Percentiles rank a stretch among this genome's conserved stretches.
phyloP scores from a whole-genome alignment of 2,113 vertebrate genomes.

The Leucopternis melanops region DNA sequence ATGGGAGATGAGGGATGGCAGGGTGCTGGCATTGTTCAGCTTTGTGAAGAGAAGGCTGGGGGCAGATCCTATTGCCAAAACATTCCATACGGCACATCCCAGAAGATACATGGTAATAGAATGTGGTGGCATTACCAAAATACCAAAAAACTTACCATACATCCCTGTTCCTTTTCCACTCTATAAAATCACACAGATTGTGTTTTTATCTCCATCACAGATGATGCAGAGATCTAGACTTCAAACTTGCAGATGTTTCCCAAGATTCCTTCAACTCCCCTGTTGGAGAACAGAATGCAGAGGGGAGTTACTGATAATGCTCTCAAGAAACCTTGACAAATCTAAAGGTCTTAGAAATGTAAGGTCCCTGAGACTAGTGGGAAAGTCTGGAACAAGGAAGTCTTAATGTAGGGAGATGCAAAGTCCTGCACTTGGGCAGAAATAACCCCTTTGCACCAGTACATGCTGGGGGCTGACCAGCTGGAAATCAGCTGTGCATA shows the following conservation, averaged over 20 bases:
- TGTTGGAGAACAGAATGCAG: background rate
- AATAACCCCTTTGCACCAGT: background rate
- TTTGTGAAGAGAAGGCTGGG: background rate
- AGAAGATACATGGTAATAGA: background rate
- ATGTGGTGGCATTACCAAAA: background rate
- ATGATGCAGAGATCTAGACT: background rate
- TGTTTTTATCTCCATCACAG: background rate
- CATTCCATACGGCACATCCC: accelerated
- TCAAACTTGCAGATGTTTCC: background rate
- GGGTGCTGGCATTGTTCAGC: background rate
- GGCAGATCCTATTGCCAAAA: background rate
- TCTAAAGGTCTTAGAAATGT: background rate
- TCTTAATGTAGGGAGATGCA: background rate
- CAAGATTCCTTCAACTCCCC: background rate
- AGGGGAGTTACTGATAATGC: background rate
- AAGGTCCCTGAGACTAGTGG: background rate
- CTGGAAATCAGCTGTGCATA: background rate
- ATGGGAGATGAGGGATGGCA: background rate
- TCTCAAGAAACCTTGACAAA: background rate
- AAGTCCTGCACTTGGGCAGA: background rate
- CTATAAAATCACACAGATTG: background rate
- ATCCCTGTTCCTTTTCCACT: background rate
- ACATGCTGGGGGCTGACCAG: background rate
- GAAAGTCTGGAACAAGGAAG: background rate
- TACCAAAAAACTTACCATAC: background rate